Percentiles rank a stretch among this genome's conserved stretches.
These are phyloP conservation scores for Artibeus lituratus DNA, from an alignment of 2,797 vertebrate genomes.

Conservation along the genomic window DNA sequence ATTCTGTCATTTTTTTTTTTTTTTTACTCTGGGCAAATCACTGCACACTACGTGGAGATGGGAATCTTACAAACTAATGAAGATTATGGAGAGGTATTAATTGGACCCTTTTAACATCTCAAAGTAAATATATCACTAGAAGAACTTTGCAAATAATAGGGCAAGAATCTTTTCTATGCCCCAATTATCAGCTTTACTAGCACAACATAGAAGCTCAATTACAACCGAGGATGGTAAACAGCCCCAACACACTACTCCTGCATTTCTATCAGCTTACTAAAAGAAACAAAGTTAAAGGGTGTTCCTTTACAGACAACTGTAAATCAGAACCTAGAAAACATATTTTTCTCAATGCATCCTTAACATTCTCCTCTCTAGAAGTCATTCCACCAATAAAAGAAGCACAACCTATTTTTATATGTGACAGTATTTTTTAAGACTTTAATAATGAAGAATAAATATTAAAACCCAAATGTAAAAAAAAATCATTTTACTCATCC, in stretches of 20 bases:
- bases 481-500: conserved; percentile 1
- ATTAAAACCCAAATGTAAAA: conserved; percentile 27
- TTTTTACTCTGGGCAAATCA: not conserved
- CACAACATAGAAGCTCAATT: not conserved
- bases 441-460: conserved; percentile 33
- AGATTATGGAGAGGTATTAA: not conserved
- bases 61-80: not conserved
- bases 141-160: conserved; percentile 23
- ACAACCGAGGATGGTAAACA: not conserved
- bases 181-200: conserved; percentile 18
- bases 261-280: not conserved
- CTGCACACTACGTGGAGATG: not conserved
- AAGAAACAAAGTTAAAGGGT: not conserved
- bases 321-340: not conserved
- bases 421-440: not conserved
- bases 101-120: not conserved
- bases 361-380: not conserved
- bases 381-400: not conserved
- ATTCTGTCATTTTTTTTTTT: not conserved
- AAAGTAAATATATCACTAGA: not conserved
- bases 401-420: not conserved
- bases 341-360: not conserved
- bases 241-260: not conserved
- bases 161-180: not conserved
- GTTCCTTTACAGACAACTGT: conserved; percentile 1